Evolutionary conservation across 2,888 invertebrate species (phyloP).

Genomic region (Phasia obesa): DNA sequence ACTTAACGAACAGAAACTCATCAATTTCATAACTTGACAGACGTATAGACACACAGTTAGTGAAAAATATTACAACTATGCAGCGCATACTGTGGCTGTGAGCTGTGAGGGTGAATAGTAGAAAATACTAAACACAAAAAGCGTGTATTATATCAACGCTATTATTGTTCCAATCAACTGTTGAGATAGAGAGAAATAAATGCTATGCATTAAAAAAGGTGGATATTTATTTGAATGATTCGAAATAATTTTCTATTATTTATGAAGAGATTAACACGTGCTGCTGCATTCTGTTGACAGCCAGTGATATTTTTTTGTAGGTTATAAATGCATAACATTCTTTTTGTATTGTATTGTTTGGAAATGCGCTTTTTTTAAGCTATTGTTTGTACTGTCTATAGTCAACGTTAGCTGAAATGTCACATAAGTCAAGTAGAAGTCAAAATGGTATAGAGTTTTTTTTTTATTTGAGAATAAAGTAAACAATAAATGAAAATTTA

Average conservation of each 20-base stretch:
- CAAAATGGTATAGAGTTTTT: neutral
- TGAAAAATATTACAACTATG: neutral
- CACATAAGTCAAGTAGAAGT: conserved; percentile 54
- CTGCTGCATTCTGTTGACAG: conserved; percentile 45
- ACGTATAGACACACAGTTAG: conserved; percentile 26
- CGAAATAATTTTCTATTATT: conserved; percentile 50
- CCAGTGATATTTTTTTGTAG: conserved; percentile 20
- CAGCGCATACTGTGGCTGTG: neutral
- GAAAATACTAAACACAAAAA: neutral
- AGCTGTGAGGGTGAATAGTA: conserved; percentile 31
- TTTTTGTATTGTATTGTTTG: neutral
- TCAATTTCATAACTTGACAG: conserved; percentile 56
- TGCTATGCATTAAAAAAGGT: conserved; percentile 19
- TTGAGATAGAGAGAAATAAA: conserved; percentile 2
- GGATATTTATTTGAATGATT: conserved; percentile 55
- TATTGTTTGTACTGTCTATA: conserved; percentile 1
- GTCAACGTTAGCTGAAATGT: conserved; percentile 19
- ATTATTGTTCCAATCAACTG: conserved; percentile 25
- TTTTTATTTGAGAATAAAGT: too few relatives aligned
- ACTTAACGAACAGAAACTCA: conserved; percentile 22
- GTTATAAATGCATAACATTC: neutral
- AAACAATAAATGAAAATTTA: too few relatives aligned
- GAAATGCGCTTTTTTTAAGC: conserved; percentile 28
- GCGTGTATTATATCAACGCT: neutral
- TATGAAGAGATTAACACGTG: conserved; percentile 52